phyloP scores from a whole-genome alignment of 1,140 invertebrate species.

The Trichoplusia ni region DNA sequence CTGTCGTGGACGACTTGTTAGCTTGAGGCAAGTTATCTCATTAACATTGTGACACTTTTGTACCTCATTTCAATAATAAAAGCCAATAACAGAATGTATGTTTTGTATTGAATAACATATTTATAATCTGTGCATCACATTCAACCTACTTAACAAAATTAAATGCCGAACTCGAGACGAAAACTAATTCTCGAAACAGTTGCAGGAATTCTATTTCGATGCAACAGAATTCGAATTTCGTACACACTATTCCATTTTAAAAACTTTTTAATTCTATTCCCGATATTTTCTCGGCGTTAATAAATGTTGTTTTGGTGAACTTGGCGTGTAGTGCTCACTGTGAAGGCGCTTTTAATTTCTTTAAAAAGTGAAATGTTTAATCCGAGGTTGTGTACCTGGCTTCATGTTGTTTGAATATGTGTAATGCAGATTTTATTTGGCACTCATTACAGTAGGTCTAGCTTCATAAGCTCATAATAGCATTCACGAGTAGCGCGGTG shows the following conservation, averaged over 20 bases:
- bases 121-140: constrained; percentile 26
- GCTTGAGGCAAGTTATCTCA: constrained; percentile 30
- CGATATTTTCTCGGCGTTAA: neutral
- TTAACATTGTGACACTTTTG: constrained; percentile 16
- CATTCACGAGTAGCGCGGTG: constrained; percentile 53
- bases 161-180: constrained; percentile 31
- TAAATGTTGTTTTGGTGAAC: too few species aligned
- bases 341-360: neutral
- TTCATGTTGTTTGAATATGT: neutral
- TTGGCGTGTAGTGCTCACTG: neutral
- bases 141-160: neutral
- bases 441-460: constrained; percentile 37
- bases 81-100: too few species aligned
- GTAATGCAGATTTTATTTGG: constrained; percentile 19
- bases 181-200: constrained; percentile 48
- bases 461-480: constrained; percentile 56
- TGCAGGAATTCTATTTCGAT: constrained; percentile 23
- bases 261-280: constrained; percentile 33
- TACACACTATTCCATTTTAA: constrained; percentile 36
- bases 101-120: too few species aligned
- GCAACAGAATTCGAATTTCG: constrained; percentile 39
- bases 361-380: neutral
- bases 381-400: neutral
- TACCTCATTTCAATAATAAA: constrained; percentile 6
- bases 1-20: constrained; percentile 56